Evolutionary conservation across 1,140 invertebrate species (phyloP).

Genomic region (Lasioglossum albipes): DNA sequence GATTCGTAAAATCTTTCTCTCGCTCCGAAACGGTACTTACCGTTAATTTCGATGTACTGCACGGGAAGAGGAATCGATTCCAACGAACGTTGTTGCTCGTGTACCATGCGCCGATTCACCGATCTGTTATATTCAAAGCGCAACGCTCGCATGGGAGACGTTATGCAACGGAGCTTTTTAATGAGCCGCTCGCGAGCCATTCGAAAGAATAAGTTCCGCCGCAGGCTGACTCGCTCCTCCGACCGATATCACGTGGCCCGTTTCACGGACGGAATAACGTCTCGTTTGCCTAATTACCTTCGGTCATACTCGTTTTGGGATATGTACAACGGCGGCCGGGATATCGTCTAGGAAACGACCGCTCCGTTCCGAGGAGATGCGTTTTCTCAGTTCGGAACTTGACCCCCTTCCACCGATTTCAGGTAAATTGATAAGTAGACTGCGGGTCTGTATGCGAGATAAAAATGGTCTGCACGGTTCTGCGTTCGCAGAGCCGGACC

Average conservation of each 20-base stretch:
- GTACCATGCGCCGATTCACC: slow-evolving; percentile 12
- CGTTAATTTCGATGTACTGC: neutral
- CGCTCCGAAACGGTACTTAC: too few relatives aligned
- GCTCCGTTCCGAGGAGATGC: neutral
- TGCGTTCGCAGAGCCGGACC: too few relatives aligned
- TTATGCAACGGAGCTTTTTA: slow-evolving; percentile 18
- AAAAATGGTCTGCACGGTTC: too few relatives aligned
- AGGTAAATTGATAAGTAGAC: too few relatives aligned
- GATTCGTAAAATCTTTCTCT: too few relatives aligned
- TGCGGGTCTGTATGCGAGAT: too few relatives aligned
- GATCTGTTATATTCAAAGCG: slow-evolving; percentile 52
- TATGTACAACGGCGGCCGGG: neutral
- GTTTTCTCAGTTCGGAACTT: neutral
- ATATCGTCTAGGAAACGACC: neutral
- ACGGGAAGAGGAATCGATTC: neutral
- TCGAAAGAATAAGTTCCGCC: slow-evolving; percentile 37
- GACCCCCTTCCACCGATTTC: neutral
- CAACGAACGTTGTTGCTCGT: neutral
- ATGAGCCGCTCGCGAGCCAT: slow-evolving; percentile 24
- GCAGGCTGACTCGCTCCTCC: neutral
- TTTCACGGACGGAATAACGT: slow-evolving; percentile 8
- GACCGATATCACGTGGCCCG: neutral
- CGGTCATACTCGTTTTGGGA: neutral
- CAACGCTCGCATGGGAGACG: slow-evolving; percentile 17
- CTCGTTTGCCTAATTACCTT: slow-evolving; percentile 15